phyloP scores from a whole-genome alignment of 2,888 invertebrate species.

The Acrocyrtus sp. region DNA sequence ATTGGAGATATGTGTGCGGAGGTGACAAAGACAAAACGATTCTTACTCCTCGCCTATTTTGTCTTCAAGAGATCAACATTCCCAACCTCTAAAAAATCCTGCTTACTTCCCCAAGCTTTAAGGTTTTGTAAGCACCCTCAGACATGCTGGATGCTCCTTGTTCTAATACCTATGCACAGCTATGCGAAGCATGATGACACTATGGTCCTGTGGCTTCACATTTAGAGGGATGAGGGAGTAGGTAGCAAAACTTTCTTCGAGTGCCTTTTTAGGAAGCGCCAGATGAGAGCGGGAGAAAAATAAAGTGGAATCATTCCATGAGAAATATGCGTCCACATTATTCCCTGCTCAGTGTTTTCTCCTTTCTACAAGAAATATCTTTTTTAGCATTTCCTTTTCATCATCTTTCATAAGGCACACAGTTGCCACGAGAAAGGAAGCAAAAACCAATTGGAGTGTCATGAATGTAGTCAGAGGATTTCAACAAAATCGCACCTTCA shows the following conservation, averaged over 20 bases:
- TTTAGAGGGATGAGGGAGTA: too few species aligned
- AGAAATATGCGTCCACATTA: too few species aligned
- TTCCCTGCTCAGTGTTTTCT: too few species aligned
- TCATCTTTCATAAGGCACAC: slow-evolving; percentile 25
- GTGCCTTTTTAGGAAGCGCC: too few species aligned
- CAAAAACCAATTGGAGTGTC: slow-evolving; percentile 12
- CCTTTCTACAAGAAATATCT: too few species aligned
- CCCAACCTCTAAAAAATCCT: slow-evolving; percentile 41
- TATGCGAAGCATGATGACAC: too few species aligned
- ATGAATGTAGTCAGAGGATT: slow-evolving; percentile 18
- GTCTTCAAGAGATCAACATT: slow-evolving; percentile 52
- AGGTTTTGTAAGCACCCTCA: not conserved
- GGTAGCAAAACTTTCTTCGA: too few species aligned
- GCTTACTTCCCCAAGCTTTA: slow-evolving; percentile 3
- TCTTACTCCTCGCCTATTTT: slow-evolving; percentile 51
- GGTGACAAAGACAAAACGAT: slow-evolving; percentile 61
- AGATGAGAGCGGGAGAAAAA: too few species aligned
- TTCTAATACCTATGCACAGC: too few species aligned
- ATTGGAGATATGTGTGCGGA: slow-evolving; percentile 45
- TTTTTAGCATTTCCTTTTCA: too few species aligned
- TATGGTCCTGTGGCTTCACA: too few species aligned
- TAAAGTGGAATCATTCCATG: too few species aligned
- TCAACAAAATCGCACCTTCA: slow-evolving; percentile 26
- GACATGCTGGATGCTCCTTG: not conserved
- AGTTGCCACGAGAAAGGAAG: slow-evolving; percentile 12